Conservation (phyloP, 2,888 invertebrate species). For the Lasioglossum malachurum region DNA sequence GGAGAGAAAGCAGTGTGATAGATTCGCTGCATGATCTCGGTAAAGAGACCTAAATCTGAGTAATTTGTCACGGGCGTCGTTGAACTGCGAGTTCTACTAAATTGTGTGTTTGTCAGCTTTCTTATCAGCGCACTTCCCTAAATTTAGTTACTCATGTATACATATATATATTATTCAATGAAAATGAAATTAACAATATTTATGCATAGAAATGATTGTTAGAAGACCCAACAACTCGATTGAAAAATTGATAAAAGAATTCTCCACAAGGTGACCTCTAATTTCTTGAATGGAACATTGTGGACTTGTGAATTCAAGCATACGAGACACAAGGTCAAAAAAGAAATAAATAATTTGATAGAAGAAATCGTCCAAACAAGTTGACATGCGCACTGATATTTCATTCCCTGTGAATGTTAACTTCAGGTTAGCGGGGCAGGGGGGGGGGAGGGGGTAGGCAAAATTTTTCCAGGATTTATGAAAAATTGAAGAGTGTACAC, state of each 20-base stretch:
- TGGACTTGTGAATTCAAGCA: no score
- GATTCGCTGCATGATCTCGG: constrained; percentile 1
- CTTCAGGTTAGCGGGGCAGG: background rate
- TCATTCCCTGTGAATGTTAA: background rate
- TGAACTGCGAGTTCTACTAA: background rate
- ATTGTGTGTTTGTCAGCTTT: background rate
- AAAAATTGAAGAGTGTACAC: constrained; percentile 5
- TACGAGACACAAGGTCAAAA: background rate
- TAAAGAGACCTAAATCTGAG: background rate
- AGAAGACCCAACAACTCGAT: no score
- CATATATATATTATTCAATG: no score
- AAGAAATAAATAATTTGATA: background rate
- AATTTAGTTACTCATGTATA: no score
- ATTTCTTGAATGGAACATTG: no score
- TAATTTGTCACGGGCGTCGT: background rate
- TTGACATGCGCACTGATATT: background rate
- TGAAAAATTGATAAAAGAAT: no score
- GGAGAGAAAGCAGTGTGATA: constrained; percentile 5
- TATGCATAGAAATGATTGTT: no score
- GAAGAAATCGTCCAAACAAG: background rate
- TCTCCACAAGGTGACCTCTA: no score
- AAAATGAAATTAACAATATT: no score
- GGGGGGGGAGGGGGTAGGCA: accelerated
- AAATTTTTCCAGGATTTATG: background rate
- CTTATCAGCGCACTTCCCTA: background rate